Percentiles rank a stretch among this genome's conserved stretches.
Conservation (phyloP, 2,797 vertebrate genomes). For the Fistularia tabacaria region DNA sequence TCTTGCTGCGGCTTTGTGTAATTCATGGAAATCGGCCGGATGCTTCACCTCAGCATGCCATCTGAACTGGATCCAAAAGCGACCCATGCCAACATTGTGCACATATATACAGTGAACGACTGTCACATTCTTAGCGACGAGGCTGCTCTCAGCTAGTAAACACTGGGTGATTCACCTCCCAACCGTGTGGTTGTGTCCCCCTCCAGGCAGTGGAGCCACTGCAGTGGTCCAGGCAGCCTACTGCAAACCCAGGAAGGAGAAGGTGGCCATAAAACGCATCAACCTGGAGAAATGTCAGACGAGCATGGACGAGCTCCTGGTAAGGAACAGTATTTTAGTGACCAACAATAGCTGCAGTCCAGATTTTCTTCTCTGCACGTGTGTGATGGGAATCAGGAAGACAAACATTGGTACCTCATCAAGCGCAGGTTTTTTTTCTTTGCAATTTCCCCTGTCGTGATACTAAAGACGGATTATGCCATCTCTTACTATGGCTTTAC, state of each 20-base stretch:
- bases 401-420: not conserved
- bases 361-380: constrained; percentile 3
- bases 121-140: too few species aligned
- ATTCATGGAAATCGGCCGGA: not conserved
- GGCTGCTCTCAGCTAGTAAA: too few species aligned
- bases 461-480: too few species aligned
- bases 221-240: constrained; percentile 96
- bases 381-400: constrained; percentile 3
- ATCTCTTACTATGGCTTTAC: too few species aligned
- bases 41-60: too few species aligned
- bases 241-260: constrained; percentile 92
- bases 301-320: constrained; percentile 99
- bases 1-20: not conserved
- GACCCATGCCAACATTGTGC: too few species aligned
- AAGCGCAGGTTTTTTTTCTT: too few species aligned
- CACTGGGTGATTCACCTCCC: not conserved
- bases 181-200: constrained; percentile 1
- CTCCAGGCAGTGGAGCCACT: constrained; percentile 92
- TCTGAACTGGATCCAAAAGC: too few species aligned
- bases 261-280: constrained; percentile 97
- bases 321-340: constrained; percentile 50
- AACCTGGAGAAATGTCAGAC: constrained; percentile 99
- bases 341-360: not conserved
- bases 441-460: too few species aligned
- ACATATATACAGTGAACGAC: too few species aligned